A percentile compares a stretch with the other conserved stretches of the same genome.
These are phyloP conservation scores for Quiscalus mexicanus DNA, from an alignment of 2,113 vertebrate genomes.

Conservation along the genomic window DNA sequence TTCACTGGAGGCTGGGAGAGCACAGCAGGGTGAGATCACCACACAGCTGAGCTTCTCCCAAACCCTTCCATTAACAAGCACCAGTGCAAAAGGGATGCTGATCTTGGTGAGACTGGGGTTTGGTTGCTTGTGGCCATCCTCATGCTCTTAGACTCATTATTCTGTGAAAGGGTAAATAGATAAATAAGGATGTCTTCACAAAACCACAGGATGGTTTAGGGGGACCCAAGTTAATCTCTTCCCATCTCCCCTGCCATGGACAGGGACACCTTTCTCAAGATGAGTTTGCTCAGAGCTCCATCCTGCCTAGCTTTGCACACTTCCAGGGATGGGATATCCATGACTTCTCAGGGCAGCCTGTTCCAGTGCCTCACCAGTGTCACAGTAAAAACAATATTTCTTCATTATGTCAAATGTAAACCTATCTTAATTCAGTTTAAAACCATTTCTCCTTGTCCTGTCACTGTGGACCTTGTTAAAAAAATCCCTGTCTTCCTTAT, in stretches of 20 bases:
- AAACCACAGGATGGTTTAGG: not conserved
- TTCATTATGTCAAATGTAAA: not conserved
- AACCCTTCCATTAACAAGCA: not conserved
- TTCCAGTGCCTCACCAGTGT: not conserved
- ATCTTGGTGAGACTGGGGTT: not conserved
- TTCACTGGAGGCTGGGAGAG: not conserved
- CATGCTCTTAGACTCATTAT: not conserved
- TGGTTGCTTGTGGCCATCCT: not conserved
- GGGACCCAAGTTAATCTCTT: too few relatives aligned
- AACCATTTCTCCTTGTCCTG: not conserved
- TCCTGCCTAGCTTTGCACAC: fast-evolving
- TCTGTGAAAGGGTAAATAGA: not conserved
- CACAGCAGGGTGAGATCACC: not conserved
- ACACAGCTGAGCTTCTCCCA: not conserved
- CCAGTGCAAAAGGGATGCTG: not conserved
- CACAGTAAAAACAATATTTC: fast-evolving
- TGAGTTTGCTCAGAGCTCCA: not conserved
- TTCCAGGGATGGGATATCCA: not conserved
- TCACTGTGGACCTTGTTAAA: fast-evolving
- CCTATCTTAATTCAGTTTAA: not conserved
- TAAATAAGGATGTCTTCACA: not conserved
- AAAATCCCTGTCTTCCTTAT: not conserved
- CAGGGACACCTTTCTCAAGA: not conserved
- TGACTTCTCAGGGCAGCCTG: fast-evolving
- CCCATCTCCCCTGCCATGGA: fast-evolving